These are phyloP conservation scores for Orgyia antiqua DNA, from an alignment of 2,888 invertebrate genomes.

Conservation along the genomic window DNA sequence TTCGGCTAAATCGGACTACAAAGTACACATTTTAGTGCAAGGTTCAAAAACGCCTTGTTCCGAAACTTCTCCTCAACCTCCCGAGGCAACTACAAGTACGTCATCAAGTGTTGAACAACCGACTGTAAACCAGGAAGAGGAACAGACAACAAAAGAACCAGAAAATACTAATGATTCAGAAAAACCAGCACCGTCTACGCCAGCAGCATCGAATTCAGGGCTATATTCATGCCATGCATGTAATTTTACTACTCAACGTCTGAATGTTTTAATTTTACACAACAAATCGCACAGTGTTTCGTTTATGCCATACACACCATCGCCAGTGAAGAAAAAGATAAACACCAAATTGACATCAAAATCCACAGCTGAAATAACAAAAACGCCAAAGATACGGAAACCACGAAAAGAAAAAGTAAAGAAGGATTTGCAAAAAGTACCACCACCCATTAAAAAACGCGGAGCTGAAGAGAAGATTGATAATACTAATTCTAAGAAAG, in stretches of 20 bases:
- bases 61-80: slow-evolving; percentile 25
- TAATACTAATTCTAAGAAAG: slow-evolving; percentile 58
- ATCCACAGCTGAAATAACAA: slow-evolving; percentile 26
- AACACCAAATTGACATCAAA: slow-evolving; percentile 38
- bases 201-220: slow-evolving; percentile 41
- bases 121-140: slow-evolving; percentile 9
- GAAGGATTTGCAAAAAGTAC: slow-evolving; percentile 48
- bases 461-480: slow-evolving; percentile 46
- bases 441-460: slow-evolving; percentile 56
- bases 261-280: slow-evolving; percentile 86
- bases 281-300: slow-evolving; percentile 82
- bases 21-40: slow-evolving; percentile 81
- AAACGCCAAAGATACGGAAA: slow-evolving; percentile 47
- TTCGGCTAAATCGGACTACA: slow-evolving; percentile 74
- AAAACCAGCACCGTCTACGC: slow-evolving; percentile 24
- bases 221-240: slow-evolving; percentile 81
- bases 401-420: slow-evolving; percentile 53
- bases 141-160: slow-evolving; percentile 8
- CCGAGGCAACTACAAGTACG: slow-evolving; percentile 24
- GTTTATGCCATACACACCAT: slow-evolving; percentile 63
- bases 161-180: slow-evolving; percentile 20
- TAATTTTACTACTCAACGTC: slow-evolving; percentile 80
- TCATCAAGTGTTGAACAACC: slow-evolving; percentile 22
- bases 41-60: slow-evolving; percentile 51
- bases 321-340: slow-evolving; percentile 56